These are phyloP conservation scores for Xanthorhoe designata DNA, from an alignment of 2,888 invertebrate genomes.

Conservation along the genomic window DNA sequence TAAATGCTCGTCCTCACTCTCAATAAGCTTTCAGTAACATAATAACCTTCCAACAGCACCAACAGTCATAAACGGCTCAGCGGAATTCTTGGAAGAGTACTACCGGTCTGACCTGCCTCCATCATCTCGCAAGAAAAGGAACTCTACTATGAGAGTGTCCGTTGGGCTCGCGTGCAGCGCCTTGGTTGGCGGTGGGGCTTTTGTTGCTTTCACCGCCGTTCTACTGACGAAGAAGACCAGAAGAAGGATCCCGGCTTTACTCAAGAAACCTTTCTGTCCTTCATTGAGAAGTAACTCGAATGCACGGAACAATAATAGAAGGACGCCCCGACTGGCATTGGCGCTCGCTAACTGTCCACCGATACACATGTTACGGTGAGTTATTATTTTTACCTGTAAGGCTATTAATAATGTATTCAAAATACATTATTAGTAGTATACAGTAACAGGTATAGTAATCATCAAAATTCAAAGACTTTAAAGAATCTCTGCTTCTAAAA, in stretches of 20 bases:
- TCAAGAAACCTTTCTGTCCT: constrained; percentile 82
- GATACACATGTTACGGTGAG: constrained; percentile 77
- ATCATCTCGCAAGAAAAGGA: constrained; percentile 73
- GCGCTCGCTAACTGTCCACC: constrained; percentile 79
- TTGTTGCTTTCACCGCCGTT: constrained; percentile 87
- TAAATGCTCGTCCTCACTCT: no score
- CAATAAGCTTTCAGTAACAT: no score
- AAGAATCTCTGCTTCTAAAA: no score
- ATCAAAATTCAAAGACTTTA: no score
- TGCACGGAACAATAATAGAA: constrained; percentile 71
- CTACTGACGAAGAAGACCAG: constrained; percentile 85
- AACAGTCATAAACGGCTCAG: constrained; percentile 86
- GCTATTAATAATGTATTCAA: no score
- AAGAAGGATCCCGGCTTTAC: constrained; percentile 70
- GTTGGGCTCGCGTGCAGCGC: constrained; percentile 77
- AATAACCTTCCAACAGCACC: constrained; percentile 69
- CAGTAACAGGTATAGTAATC: no score
- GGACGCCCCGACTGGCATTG: constrained; percentile 75
- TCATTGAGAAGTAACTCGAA: constrained; percentile 67
- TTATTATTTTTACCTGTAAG: constrained; percentile 5
- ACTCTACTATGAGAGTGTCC: constrained; percentile 81
- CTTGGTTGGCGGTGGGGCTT: constrained; percentile 82
- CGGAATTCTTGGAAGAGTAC: constrained; percentile 86
- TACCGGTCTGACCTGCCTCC: constrained; percentile 80
- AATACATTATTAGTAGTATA: no score